These are phyloP conservation scores for Casuarius casuarius DNA, from an alignment of 2,113 vertebrate species.

Conservation along the genomic window DNA sequence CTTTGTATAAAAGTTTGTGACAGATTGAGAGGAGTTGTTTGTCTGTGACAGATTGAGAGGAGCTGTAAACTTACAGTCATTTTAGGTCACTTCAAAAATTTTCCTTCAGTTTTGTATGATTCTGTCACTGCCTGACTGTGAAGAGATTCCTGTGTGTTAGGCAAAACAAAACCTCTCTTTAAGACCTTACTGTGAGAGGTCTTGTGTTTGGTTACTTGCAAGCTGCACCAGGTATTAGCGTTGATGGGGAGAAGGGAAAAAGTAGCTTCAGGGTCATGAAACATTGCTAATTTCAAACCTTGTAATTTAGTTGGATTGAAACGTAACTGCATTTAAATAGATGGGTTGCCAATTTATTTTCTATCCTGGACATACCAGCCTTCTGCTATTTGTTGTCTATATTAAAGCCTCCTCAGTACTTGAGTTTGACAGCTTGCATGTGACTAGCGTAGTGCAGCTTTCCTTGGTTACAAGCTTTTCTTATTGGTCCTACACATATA, in stretches of 20 bases:
- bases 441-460: not conserved
- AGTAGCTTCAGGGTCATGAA: conserved; percentile 42
- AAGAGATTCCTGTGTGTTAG: not conserved
- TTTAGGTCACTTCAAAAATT: not conserved
- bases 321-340: conserved; percentile 68
- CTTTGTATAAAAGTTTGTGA: not conserved
- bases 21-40: not conserved
- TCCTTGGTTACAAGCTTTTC: not conserved
- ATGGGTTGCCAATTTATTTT: conserved; percentile 61
- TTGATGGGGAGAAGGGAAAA: conserved; percentile 8
- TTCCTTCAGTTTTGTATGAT: not conserved
- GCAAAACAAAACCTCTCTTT: conserved; percentile 37
- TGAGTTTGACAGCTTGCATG: not conserved
- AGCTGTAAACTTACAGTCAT: not conserved
- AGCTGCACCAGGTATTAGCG: conserved; percentile 48
- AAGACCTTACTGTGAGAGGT: not conserved
- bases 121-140: not conserved
- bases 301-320: conserved; percentile 74
- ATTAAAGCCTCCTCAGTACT: conserved; percentile 2
- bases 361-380: conserved; percentile 54
- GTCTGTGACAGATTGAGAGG: not conserved
- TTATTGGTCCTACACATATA: not conserved
- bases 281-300: conserved; percentile 67
- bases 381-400: conserved; percentile 62
- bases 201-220: conserved; percentile 50